Conservation (phyloP, 2,888 invertebrate genomes). For the Eupithecia abbreviata region DNA sequence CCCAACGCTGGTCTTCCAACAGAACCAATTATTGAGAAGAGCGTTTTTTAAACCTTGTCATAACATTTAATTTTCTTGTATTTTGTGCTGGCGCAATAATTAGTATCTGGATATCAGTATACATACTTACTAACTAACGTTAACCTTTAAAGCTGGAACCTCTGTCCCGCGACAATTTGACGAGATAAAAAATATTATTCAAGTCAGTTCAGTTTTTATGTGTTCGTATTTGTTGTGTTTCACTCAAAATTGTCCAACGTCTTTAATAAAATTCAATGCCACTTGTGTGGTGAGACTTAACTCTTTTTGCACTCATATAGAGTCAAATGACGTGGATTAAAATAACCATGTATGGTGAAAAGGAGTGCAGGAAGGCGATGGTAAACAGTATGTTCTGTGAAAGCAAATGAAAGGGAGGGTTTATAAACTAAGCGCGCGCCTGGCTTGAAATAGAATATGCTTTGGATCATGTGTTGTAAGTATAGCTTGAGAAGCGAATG, state of each 20-base stretch:
- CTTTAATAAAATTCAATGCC: not conserved
- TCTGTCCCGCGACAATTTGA: too few relatives aligned
- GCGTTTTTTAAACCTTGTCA: not conserved
- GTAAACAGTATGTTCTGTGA: conserved; percentile 67
- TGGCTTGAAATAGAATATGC: conserved; percentile 37
- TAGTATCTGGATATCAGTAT: not conserved
- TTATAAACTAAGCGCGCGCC: conserved; percentile 49
- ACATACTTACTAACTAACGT: too few relatives aligned
- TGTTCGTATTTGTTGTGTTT: not conserved
- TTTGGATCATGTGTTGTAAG: conserved; percentile 52
- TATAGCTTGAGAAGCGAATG: conserved; percentile 4
- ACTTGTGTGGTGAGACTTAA: not conserved
- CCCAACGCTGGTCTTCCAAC: too few relatives aligned
- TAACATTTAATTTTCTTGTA: not conserved
- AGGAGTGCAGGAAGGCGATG: conserved; percentile 56
- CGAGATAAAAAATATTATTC: too few relatives aligned
- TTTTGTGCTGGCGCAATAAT: not conserved
- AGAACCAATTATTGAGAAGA: too few relatives aligned
- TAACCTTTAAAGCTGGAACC: too few relatives aligned
- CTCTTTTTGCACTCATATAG: not conserved
- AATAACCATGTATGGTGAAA: not conserved
- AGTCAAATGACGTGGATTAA: not conserved
- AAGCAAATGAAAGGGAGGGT: conserved; percentile 59
- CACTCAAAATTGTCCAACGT: not conserved
- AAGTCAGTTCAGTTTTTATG: not conserved